Evolutionary conservation across 2,113 vertebrate species (phyloP), one percentile per base, ranked within the genome.

Genomic region (Calidris pugnax): DNA sequence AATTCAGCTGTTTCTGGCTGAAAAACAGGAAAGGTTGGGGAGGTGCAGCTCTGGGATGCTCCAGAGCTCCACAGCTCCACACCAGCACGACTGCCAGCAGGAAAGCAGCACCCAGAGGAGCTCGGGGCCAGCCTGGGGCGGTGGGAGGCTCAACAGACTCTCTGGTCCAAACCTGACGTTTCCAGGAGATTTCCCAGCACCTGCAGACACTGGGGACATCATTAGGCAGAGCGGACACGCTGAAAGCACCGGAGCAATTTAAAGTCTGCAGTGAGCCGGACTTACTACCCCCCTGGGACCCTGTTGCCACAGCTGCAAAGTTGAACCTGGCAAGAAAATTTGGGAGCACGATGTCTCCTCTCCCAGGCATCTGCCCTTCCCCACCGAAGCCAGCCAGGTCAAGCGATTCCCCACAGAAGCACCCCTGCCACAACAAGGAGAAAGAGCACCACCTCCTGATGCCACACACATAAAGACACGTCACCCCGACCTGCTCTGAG

Each of bases 401-500:
- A 0, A 20, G 22, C 1, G 1, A 41, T 12, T 10, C 28, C 69
- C 21, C 6, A 3, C 41, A 30, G 43, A 3, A 69, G 9, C 16
- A 26, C 11, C 20, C 10, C 67, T 43, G 32, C 53, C n/a, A 15
- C 1, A 2, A 11, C 1, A 7, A 78, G 55, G 33, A 82, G 32
- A 60, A 85, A 33, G 35, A 59, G 19, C 45, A 28, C 35, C 19
- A 18, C 64, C 35, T 69, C 41, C 39, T 32, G 26, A 51, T 63
- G 69, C 56, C 81, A 75, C n/a, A 19, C 37, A 27, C 1, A 0
- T 1, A 16, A 45, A 39, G 26, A 78, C 26, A 55, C 32, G 15
- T 21, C 47, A 22, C 8, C 6, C 37, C 0, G 0, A 11, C 14
- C 32, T 28, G 14, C 0, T 0, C 64, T 33, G 45, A 74, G 60